Base-by-base conservation (phyloP, 2,113 vertebrate species). In the Gnathonemus echidnorhynchus region DNA sequence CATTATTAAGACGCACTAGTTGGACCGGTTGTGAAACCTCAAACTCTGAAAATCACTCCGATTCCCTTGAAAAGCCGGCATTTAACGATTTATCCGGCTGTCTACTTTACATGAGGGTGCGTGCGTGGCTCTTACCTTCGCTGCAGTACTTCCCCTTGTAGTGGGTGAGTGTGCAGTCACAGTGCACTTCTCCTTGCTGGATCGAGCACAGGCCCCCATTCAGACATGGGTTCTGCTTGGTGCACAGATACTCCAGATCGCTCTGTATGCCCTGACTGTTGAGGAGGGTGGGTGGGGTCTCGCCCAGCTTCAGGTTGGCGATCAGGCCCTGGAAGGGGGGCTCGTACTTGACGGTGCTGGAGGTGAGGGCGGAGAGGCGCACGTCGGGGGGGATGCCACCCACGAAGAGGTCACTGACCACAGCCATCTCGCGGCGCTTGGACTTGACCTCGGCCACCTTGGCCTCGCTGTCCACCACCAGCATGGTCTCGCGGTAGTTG, bases 281-380 rank as follows among this genome's bases (percentile, higher is more conserved):
- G 94, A 98, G 45, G 42, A 98, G 95, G 3, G 96, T 93, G 0
- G 97, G 97, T 0, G 96, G 94, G 0, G 93, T 95, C 89, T 97
- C 98, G 2, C 97, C 97, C 90, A 98, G 91, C 93, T 97, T 97
- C 90, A 99, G 93, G 93, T 98, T 97, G 92, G 95, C 97, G 90
- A 98, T 94, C 46, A 98, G 93, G 21, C 98, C 98, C 1, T 94
- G 95, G 95, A 97, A 98, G 0, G 97, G 97, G 3, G 97, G 96
- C 94, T 99, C 98, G n/a, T 98, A 98, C 93, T 98, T 98, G 58
- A 97, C 97, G 0, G 97, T 98, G 96, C 97, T 98, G 91, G 98
- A 98, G 0, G 98, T 98, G 88, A 99, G 95, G 17, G 97, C 97
- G 0, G 97, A 98, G 17, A 98, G 97, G 3, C 98, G 97, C n/a